Conservation (phyloP, 2,113 vertebrate species). For the Choloepus hoffmanni region DNA sequence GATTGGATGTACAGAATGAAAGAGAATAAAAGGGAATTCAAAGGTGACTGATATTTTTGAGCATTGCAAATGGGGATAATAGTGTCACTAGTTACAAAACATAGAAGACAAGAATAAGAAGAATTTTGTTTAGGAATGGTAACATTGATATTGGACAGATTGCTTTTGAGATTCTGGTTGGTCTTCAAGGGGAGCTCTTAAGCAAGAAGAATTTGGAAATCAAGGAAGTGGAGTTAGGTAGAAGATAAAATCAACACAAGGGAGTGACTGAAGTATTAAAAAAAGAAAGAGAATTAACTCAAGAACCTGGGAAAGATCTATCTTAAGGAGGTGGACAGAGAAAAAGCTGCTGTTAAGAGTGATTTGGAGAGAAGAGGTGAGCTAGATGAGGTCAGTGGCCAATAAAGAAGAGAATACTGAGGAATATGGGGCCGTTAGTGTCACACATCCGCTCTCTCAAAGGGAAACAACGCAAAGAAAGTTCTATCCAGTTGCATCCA, state of each 20-base stretch:
- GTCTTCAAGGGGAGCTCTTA: neutral
- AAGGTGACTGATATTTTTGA: neutral
- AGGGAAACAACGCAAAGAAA: neutral
- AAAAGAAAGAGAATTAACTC: neutral
- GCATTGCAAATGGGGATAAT: neutral
- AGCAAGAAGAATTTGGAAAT: slow-evolving; percentile 3
- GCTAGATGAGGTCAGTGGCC: no score
- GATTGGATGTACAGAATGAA: neutral
- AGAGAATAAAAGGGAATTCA: neutral
- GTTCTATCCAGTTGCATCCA: rapidly evolving
- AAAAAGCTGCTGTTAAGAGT: neutral
- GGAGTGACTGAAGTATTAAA: neutral
- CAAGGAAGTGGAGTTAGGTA: neutral
- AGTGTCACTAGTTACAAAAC: neutral
- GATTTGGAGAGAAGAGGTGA: neutral
- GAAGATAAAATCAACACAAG: neutral
- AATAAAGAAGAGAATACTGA: neutral
- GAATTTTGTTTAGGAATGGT: neutral
- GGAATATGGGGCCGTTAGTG: no score
- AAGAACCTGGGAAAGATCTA: neutral
- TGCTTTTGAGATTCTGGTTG: neutral
- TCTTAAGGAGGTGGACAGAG: neutral
- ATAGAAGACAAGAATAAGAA: neutral
- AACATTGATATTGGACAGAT: neutral
- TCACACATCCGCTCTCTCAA: neutral